A percentile compares a stretch with the other conserved stretches of the same genome.
These are phyloP conservation scores for Peribatodes rhomboidaria DNA, from an alignment of 2,888 invertebrate species.

Conservation along the genomic window DNA sequence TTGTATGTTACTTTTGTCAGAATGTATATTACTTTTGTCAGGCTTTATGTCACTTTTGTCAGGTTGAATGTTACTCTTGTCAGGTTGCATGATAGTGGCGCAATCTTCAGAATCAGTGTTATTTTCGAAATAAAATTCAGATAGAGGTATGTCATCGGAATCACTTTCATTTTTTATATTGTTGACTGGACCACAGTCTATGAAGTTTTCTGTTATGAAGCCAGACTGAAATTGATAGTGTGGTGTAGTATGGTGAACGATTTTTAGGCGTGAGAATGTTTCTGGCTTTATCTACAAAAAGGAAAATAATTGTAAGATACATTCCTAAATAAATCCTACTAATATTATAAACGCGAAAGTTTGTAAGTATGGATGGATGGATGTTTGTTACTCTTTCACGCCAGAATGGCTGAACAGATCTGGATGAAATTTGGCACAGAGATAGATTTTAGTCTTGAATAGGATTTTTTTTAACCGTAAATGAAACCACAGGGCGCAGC, in stretches of 20 bases:
- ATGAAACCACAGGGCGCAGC: too few species aligned
- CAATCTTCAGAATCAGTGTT: conserved; percentile 10
- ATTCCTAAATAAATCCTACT: too few species aligned
- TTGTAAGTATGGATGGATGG: too few species aligned
- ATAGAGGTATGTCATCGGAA: conserved; percentile 62
- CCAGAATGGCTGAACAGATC: too few species aligned
- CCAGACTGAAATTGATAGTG: conserved; percentile 17
- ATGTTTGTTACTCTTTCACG: too few species aligned
- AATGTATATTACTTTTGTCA: not conserved
- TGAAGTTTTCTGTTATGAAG: conserved; percentile 56
- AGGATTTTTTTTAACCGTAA: too few species aligned
- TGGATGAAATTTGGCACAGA: too few species aligned
- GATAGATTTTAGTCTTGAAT: too few species aligned
- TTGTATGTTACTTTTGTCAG: not conserved
- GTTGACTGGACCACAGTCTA: conserved; percentile 58
- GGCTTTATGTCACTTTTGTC: not conserved
- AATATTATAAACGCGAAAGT: too few species aligned
- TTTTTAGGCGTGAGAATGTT: conserved; percentile 53
- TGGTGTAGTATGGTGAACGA: conserved; percentile 41
- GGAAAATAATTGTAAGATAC: conserved; percentile 15
- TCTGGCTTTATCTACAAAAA: conserved; percentile 51
- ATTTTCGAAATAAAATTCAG: conserved; percentile 51
- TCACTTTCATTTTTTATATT: conserved; percentile 57
- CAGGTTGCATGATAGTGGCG: not conserved
- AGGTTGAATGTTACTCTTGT: not conserved